Base-by-base conservation (phyloP, 2,797 vertebrate genomes). In the Hypotaenidia philippensis region DNA sequence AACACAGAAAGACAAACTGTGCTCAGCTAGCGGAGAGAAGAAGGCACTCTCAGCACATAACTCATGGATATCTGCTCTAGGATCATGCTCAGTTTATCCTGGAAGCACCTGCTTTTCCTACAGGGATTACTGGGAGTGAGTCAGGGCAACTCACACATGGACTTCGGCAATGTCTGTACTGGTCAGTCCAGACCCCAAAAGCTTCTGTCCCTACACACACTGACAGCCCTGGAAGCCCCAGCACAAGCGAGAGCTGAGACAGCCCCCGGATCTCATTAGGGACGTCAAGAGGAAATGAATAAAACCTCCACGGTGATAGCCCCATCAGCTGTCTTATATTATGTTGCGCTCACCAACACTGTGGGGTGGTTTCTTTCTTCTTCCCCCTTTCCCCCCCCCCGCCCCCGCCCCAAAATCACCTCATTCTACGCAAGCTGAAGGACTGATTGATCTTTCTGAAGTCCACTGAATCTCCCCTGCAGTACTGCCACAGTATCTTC, bases 251-350 rank as follows among this genome's bases (percentile, higher is more conserved):
- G 10, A 83, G 41, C 41, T 10, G 34, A 76, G 59, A 45, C 50
- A 82, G 49, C 23, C 10, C 44, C 5, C 12, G n/a, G 64, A n/a
- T 57, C 76, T 60, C n/a, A 11, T 2, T 16, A 38, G 7, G 7
- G 47, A 38, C 0, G 0, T 5, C 0, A 44, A n/a, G 25, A 56
- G 34, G 56, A 74, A 79, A 52, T 1, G 0, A 56, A n/a, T 23
- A 32, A 38, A 18, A 78, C 22, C 41, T 68, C 7, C 19, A 32
- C 11, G 52, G 49, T 8, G 10, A 57, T 23, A 5, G 55, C 22
- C 22, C 20, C 25, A 25, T 57, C 53, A 38, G 26, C 16, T 2
- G 8, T 6, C 22, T 49, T 22, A 1, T 21, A 45, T 45, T 45
- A 47, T 11, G 45, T 45, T 11, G 45, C 45, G 22, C 45, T 45